phyloP scores from a whole-genome alignment of 1,140 invertebrate species.

The Andrena cerasifolii region DNA sequence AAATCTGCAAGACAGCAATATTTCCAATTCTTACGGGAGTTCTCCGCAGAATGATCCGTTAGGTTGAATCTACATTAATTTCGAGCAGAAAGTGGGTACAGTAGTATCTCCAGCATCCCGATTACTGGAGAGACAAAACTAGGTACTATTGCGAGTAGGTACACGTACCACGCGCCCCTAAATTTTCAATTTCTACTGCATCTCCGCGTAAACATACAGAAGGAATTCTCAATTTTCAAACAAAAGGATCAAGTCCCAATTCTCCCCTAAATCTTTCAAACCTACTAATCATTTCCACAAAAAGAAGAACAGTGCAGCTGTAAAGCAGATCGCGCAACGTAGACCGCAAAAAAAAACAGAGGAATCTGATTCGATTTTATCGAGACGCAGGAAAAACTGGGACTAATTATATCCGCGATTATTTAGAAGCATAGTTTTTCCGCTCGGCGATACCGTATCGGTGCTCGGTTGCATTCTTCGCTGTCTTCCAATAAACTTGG shows the following conservation, averaged over 20 bases:
- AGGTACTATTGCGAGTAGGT: too few relatives aligned
- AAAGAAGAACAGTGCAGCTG: too few relatives aligned
- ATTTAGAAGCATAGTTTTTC: neutral
- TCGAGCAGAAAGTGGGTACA: neutral
- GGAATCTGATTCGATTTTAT: neutral
- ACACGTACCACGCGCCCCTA: too few relatives aligned
- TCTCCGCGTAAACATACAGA: neutral
- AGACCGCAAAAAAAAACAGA: neutral
- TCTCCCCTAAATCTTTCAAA: too few relatives aligned
- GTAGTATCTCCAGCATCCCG: too few relatives aligned
- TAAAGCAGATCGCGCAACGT: too few relatives aligned
- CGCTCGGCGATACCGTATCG: neutral
- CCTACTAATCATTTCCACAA: too few relatives aligned
- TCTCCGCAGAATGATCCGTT: neutral
- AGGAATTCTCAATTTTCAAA: neutral
- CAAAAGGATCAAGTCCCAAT: neutral
- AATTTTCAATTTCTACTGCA: too few relatives aligned
- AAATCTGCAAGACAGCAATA: neutral
- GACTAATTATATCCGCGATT: neutral
- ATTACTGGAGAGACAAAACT: too few relatives aligned
- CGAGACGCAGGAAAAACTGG: neutral
- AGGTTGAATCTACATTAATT: neutral
- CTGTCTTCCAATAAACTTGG: slow-evolving; percentile 13
- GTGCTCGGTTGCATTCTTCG: slow-evolving; percentile 6
- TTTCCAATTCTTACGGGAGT: neutral